Evolutionary conservation across 2,797 vertebrate species (phyloP).

Genomic region (Presbytis comata): DNA sequence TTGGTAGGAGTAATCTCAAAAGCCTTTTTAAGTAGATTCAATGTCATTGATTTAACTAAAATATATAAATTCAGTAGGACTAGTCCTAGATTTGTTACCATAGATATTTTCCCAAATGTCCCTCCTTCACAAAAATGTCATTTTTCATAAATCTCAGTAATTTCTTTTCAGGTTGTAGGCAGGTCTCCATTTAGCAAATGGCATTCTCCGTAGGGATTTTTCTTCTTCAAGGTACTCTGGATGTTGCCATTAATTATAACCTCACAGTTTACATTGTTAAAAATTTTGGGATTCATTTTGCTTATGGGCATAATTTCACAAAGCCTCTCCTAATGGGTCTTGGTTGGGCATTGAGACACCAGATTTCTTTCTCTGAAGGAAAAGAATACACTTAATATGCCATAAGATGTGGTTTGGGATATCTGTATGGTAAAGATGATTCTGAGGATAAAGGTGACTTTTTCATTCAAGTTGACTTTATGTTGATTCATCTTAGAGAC

Average conservation of each 20-base stretch:
- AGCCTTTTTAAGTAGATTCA: slow-evolving; percentile 27
- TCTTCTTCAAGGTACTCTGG: neutral
- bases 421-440: neutral
- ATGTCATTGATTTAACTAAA: neutral
- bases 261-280: slow-evolving; percentile 15
- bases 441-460: slow-evolving; percentile 10
- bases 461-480: slow-evolving; percentile 30
- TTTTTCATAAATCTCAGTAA: slow-evolving; percentile 36
- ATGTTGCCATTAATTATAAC: slow-evolving; percentile 15
- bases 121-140: neutral
- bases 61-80: slow-evolving; percentile 4
- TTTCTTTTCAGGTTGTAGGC: neutral
- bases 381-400: neutral
- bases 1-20: neutral
- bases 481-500: neutral
- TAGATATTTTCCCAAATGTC: slow-evolving; percentile 3
- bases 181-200: slow-evolving; percentile 19
- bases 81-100: neutral
- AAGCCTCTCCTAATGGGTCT: neutral
- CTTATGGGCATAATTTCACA: neutral
- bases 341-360: neutral
- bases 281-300: slow-evolving; percentile 26
- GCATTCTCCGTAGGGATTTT: neutral
- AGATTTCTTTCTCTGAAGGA: neutral
- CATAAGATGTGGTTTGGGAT: neutral